These are phyloP conservation scores for Epinephelus malabaricus DNA, from an alignment of 2,797 vertebrate species.

Conservation along the genomic window DNA sequence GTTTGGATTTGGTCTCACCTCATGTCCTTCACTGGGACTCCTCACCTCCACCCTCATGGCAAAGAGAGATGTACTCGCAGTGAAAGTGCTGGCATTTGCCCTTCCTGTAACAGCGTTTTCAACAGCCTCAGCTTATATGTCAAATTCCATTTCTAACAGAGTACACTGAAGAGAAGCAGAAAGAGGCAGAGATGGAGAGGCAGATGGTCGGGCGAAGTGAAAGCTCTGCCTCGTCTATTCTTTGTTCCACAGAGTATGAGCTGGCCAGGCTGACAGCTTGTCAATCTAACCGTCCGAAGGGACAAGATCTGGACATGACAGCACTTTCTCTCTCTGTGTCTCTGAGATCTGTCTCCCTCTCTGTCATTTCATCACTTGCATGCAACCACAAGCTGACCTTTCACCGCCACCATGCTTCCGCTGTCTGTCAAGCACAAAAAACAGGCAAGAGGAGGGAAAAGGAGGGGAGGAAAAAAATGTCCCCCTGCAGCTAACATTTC, in stretches of 20 bases:
- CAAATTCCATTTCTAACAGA: slow-evolving; percentile 29
- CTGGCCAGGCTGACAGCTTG: slow-evolving; percentile 74
- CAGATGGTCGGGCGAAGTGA: slow-evolving; percentile 70
- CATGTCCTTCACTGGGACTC: slow-evolving; percentile 6
- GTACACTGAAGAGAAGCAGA: slow-evolving; percentile 22
- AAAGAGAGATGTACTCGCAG: background rate
- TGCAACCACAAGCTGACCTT: slow-evolving; percentile 88
- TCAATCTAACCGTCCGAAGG: slow-evolving; percentile 78
- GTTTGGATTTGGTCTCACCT: background rate
- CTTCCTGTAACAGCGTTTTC: slow-evolving; percentile 1
- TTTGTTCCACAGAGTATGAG: slow-evolving; percentile 84
- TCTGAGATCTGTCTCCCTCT: slow-evolving; percentile 4
- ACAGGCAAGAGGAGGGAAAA: background rate
- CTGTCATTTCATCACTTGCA: slow-evolving; percentile 79
- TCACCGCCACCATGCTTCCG: slow-evolving; percentile 78
- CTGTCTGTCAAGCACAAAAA: slow-evolving; percentile 78
- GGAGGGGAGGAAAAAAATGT: background rate
- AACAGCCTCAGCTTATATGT: slow-evolving; percentile 28
- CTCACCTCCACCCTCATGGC: background rate
- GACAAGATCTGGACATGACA: slow-evolving; percentile 79
- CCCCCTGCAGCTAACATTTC: slow-evolving; percentile 64
- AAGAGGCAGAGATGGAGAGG: slow-evolving; percentile 38
- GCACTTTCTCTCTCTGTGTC: slow-evolving; percentile 60
- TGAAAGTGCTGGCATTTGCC: slow-evolving; percentile 21
- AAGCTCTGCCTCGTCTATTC: slow-evolving; percentile 83